Base-by-base conservation (phyloP, 2,113 vertebrate genomes). In the Tragelaphus strepsiceros region DNA sequence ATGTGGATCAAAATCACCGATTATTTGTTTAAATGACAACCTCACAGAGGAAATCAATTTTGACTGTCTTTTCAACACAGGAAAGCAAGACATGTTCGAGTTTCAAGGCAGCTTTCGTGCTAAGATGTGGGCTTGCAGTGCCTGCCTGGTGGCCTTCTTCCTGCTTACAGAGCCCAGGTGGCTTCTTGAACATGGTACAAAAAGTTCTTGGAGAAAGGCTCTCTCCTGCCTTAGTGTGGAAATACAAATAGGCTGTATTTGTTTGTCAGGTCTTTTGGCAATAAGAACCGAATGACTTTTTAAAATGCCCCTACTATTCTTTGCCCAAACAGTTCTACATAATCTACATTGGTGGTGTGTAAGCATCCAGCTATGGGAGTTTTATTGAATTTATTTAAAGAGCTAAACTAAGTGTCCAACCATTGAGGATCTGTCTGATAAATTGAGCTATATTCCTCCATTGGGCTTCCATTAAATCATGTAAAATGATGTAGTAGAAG, bases 161-260 rank as follows among this genome's bases (percentile, higher is more conserved):
- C 15, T 59, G 39, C 6, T 39, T 8, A 0, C n/a, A 62, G 28
- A 86, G 49, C 24, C 28, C 35, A 7, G 0, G 15, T 9, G 14
- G 8, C 21, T 85, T 35, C 26, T 77, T 6, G 2, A 81, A 15
- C 4, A 39, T 4, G 0, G 3, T 21, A 1, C 0, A 2, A 49
- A 32, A 30, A 22, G 26, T 32, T 17, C 61, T 0, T 39, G 53
- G 10, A 26, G 24, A 74, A 78, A 22, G 56, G 6, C 58, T 64
- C 15, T 89, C 13, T 51, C 32, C 80, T 78, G 71, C 32, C 71
- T 62, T 15, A 10, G 32, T 35, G 3, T 64, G 24, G 61, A 90
- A n/a, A 32, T 64, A 21, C 6, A 51, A 46, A 24, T 21, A 28
- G 16, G 24, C 7, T 12, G 13, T 46, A 28, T 54, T 49, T 30